These are phyloP conservation scores for Drosophila lini DNA, from an alignment of 1,140 invertebrate genomes.

Conservation along the genomic window DNA sequence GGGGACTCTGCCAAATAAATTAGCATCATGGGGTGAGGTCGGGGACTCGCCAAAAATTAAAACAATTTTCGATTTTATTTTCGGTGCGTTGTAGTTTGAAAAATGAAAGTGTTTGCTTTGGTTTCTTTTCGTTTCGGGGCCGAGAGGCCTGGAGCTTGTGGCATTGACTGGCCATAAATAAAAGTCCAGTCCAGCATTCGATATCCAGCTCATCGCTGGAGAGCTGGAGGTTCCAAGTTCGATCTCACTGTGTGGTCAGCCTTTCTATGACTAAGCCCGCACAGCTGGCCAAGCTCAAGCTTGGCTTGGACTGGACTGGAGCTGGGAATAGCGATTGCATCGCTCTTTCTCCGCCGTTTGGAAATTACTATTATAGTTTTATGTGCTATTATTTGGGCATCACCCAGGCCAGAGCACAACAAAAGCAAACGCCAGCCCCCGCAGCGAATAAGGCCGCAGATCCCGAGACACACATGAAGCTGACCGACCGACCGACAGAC, in stretches of 20 bases:
- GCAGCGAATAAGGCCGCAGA: slow-evolving; percentile 60
- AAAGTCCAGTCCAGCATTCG: slow-evolving; percentile 35
- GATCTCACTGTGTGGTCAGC: slow-evolving; percentile 74
- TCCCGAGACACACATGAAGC: slow-evolving; percentile 68
- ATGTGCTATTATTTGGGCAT: slow-evolving; percentile 82
- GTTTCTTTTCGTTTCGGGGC: slow-evolving; percentile 54
- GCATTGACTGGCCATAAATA: slow-evolving; percentile 79
- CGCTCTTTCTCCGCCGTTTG: slow-evolving; percentile 79
- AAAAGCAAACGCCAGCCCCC: slow-evolving; percentile 70
- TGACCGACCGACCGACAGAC: slow-evolving; percentile 16
- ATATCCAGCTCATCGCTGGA: slow-evolving; percentile 67
- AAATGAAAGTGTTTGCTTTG: slow-evolving; percentile 80
- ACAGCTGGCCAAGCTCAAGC: slow-evolving; percentile 58
- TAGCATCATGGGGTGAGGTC: slow-evolving; percentile 80
- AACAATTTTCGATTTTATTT: slow-evolving; percentile 65
- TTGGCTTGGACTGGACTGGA: slow-evolving; percentile 19
- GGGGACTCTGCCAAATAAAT: slow-evolving; percentile 71
- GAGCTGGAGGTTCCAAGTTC: slow-evolving; percentile 6
- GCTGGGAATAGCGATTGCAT: slow-evolving; percentile 65
- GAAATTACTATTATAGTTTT: slow-evolving; percentile 83
- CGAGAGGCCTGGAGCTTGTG: slow-evolving; percentile 63
- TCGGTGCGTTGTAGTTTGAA: slow-evolving; percentile 39
- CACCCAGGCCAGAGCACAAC: slow-evolving; percentile 45
- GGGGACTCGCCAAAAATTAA: slow-evolving; percentile 43
- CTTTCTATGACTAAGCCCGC: slow-evolving; percentile 80